phyloP scores from a whole-genome alignment of 2,797 vertebrate genomes.

The Enteromius treurensis region DNA sequence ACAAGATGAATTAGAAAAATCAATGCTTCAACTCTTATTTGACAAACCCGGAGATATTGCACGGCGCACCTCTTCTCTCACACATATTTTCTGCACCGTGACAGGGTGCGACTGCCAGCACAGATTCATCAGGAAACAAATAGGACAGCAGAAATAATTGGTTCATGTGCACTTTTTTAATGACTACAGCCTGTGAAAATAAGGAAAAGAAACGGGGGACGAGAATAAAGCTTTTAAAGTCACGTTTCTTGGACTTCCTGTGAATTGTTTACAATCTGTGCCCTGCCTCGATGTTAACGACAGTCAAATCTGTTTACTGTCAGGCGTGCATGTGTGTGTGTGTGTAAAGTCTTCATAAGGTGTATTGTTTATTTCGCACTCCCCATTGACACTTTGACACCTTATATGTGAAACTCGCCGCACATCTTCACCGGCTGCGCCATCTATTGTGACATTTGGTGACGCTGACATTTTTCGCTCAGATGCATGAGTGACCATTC shows the following conservation, averaged over 20 bases:
- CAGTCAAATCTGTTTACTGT: conserved; percentile 46
- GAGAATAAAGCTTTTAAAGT: conserved; percentile 42
- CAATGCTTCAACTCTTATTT: conserved; percentile 57
- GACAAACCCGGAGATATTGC: conserved; percentile 55
- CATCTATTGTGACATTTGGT: conserved; percentile 55
- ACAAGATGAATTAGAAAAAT: conserved; percentile 62
- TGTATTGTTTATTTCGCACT: conserved; percentile 61
- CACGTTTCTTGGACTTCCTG: conserved; percentile 24
- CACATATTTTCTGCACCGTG: conserved; percentile 32
- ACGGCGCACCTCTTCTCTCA: conserved; percentile 39
- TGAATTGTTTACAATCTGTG: conserved; percentile 38
- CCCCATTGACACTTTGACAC: conserved; percentile 60
- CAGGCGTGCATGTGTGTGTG: background rate
- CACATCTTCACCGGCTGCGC: conserved; percentile 3
- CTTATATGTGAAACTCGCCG: conserved; percentile 52
- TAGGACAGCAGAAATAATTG: conserved; percentile 54
- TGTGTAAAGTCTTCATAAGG: conserved; percentile 39
- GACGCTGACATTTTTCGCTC: conserved; percentile 56
- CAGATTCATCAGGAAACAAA: conserved; percentile 60
- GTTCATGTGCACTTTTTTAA: conserved; percentile 51
- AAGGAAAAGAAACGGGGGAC: background rate
- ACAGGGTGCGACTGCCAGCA: conserved; percentile 51
- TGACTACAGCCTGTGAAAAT: conserved; percentile 53
- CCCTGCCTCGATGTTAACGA: conserved; percentile 26
- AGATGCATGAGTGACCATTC: conserved; percentile 53